Evolutionary conservation across 2,113 vertebrate species (phyloP).

Genomic region (Hirundichthys speculiger): DNA sequence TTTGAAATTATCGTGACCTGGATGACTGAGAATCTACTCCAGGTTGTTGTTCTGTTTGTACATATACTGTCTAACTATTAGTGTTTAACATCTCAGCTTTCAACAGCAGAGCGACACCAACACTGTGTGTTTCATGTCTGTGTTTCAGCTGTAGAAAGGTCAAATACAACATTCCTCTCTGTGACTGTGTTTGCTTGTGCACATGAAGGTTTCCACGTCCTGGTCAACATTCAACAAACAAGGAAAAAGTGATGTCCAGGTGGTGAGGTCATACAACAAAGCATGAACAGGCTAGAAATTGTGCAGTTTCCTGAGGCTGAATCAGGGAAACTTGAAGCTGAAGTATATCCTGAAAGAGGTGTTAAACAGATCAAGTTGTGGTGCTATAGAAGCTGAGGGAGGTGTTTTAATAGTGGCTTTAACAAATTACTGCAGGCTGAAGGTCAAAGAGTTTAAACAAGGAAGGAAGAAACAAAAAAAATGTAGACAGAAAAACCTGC

Average conservation of each 20-base stretch:
- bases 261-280: slow-evolving; percentile 24
- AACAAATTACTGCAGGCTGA: slow-evolving; percentile 40
- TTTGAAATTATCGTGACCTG: no score
- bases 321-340: slow-evolving; percentile 32
- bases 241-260: slow-evolving; percentile 6
- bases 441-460: slow-evolving; percentile 39
- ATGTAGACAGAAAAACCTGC: slow-evolving; percentile 7
- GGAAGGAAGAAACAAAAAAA: slow-evolving; percentile 22
- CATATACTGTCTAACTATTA: slow-evolving; percentile 59
- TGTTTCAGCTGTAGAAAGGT: slow-evolving; percentile 42
- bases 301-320: not conserved
- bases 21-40: no score
- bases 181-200: slow-evolving; percentile 12
- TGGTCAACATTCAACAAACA: not conserved
- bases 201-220: not conserved
- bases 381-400: slow-evolving; percentile 18
- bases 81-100: slow-evolving; percentile 62
- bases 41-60: no score
- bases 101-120: slow-evolving; percentile 49
- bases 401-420: slow-evolving; percentile 36
- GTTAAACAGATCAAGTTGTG: slow-evolving; percentile 30
- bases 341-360: slow-evolving; percentile 30
- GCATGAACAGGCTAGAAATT: no score
- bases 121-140: slow-evolving; percentile 53
- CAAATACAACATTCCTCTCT: slow-evolving; percentile 44